Evolutionary conservation across 1,140 invertebrate species (phyloP), one percentile per base, ranked within the genome.

Genomic region (Fopius arisanus): DNA sequence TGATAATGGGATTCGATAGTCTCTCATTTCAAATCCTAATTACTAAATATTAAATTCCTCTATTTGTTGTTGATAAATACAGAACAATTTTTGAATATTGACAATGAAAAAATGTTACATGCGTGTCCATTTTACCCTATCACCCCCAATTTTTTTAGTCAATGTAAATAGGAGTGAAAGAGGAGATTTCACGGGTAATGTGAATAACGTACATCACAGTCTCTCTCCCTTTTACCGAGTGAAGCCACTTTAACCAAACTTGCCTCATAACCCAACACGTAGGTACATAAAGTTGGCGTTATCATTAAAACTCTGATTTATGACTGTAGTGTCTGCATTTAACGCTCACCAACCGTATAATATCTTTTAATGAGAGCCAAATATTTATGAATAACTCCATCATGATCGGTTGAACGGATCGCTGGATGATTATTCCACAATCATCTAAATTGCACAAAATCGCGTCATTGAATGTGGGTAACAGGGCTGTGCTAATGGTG

Each of bases 261-360:
- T 72, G 69, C 72, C 63, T 77, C 75, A 70, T 77, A 77, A 75
- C 67, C 70, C 71, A 62, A 75, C 70, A 71, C 68, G 68, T 48
- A 65, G 59, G 33, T 40, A 72, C 68, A 77, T 67, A 72, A 75
- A 70, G 51, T 75, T 69, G 26, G 67, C 59, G 74, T 67, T 75
- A 75, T 75, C 74, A 48, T 71, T 75, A 70, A 78, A 78, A 73
- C 62, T n/a, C 71, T 75, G 76, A 78, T 78, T 78, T 78, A 78
- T 68, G 65, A 40, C n/a, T 19, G 16, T 19, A 21, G 70, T 72
- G 70, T 28, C 69, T 70, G 59, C 41, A 43, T 71, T 71, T 75
- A 67, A 75, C 43, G 67, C 48, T 33, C 67, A 5, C 51, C 16
- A 19, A 40, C n/a, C 26, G 19, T 67, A 43, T 21, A 68, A 54